Conservation (phyloP, 64 coral and sea anemone genomes). For the Platygyra sinensis region DNA sequence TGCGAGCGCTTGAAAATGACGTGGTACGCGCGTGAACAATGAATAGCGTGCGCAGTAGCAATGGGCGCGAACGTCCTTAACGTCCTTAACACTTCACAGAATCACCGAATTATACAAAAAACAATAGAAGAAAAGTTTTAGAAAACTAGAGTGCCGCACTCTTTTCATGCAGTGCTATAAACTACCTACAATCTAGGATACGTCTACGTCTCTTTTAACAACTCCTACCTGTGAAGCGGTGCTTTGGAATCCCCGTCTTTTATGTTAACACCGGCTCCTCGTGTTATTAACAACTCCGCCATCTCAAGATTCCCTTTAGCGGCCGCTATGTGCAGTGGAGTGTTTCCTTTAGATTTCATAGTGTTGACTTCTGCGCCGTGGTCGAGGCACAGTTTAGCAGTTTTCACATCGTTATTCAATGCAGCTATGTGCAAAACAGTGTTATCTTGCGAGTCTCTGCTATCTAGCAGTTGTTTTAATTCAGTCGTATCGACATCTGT, state of each 20-base stretch:
- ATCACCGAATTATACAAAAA: no score
- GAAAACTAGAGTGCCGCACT: no score
- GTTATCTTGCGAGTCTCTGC: background rate
- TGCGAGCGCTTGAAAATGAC: no score
- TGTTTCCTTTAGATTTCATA: background rate
- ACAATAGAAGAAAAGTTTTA: no score
- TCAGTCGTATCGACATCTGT: background rate
- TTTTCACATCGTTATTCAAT: slow-evolving; percentile 20
- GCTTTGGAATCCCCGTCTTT: slow-evolving; percentile 42
- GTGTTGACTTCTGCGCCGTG: slow-evolving; percentile 2
- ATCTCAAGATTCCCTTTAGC: slow-evolving; percentile 38
- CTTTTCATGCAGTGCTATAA: no score
- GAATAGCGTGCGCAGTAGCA: no score
- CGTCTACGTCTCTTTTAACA: no score
- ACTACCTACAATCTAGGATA: no score
- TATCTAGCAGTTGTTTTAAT: background rate
- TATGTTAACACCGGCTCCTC: background rate
- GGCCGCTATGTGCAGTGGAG: slow-evolving; percentile 12
- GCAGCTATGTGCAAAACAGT: slow-evolving; percentile 38
- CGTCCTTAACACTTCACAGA: no score
- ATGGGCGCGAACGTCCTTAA: no score
- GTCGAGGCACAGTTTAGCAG: slow-evolving; percentile 11
- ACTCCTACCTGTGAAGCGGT: slow-evolving; percentile 37
- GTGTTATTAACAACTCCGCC: slow-evolving; percentile 4
- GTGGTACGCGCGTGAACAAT: no score